Evolutionary conservation across 1,140 invertebrate species (phyloP).

Genomic region (Formica exsecta): DNA sequence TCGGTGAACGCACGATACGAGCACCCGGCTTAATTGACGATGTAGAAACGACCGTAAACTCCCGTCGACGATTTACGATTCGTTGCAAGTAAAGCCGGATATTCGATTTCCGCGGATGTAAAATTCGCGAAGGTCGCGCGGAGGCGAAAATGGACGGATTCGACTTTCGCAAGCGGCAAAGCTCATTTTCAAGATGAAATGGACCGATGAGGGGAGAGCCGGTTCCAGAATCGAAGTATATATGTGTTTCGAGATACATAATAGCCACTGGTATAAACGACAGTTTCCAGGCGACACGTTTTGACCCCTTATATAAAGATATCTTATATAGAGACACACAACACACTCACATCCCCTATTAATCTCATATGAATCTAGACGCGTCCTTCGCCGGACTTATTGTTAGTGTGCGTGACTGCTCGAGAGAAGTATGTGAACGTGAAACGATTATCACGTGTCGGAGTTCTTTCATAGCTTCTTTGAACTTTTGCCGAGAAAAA

Average conservation of each 20-base stretch:
- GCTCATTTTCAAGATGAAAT: conserved; percentile 60
- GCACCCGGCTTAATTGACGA: conserved; percentile 15
- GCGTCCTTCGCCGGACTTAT: not conserved
- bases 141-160: not conserved
- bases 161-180: not conserved
- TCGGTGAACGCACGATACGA: conserved; percentile 26
- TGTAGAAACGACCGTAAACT: conserved; percentile 23
- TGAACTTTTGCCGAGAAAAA: conserved; percentile 24
- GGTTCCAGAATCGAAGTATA: conserved; percentile 1
- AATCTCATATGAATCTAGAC: conserved; percentile 37
- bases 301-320: not conserved
- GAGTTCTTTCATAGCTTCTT: not conserved
- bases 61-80: not conserved
- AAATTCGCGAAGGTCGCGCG: conserved; percentile 14
- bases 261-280: conserved; percentile 45
- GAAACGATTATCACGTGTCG: conserved; percentile 24
- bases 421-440: not conserved
- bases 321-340: not conserved
- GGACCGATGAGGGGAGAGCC: conserved; percentile 37
- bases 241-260: conserved; percentile 4
- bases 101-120: conserved; percentile 38
- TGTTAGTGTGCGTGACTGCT: not conserved
- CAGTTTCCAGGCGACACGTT: conserved; percentile 26
- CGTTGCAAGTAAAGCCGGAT: conserved; percentile 8
- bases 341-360: conserved; percentile 16